Conservation (phyloP, 2,113 vertebrate species). For the Ibidorhyncha struthersii region DNA sequence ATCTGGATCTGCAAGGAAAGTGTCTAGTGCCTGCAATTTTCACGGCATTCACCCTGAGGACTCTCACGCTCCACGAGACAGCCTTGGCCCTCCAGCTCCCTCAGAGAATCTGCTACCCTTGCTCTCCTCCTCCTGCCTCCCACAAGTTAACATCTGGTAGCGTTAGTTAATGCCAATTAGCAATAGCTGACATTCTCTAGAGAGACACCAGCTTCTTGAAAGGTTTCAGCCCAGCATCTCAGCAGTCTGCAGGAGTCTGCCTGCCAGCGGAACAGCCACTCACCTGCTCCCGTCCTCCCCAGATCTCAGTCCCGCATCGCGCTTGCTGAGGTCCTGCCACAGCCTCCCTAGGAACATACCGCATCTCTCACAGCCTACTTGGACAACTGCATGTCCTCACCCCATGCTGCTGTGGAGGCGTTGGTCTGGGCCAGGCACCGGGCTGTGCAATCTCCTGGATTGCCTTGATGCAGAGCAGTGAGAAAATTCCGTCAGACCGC, state of each 20-base stretch:
- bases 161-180: not conserved
- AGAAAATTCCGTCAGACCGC: constrained; percentile 2
- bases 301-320: not conserved
- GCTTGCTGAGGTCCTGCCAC: not conserved
- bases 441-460: not conserved
- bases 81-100: not conserved
- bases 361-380: not conserved
- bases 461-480: not conserved
- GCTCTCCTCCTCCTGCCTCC: not conserved
- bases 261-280: not conserved
- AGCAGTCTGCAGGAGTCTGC: not conserved
- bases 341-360: not conserved
- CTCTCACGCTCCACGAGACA: not conserved
- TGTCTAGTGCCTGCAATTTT: not conserved
- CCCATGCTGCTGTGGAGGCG: fast-evolving
- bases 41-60: not conserved
- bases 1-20: not conserved
- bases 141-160: not conserved
- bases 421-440: not conserved
- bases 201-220: not conserved
- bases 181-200: not conserved
- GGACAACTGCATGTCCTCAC: fast-evolving
- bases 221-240: not conserved
- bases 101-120: not conserved
- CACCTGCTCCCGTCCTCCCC: not conserved